These are phyloP conservation scores for Ophion ellenae DNA, from an alignment of 2,888 invertebrate species.

Conservation along the genomic window DNA sequence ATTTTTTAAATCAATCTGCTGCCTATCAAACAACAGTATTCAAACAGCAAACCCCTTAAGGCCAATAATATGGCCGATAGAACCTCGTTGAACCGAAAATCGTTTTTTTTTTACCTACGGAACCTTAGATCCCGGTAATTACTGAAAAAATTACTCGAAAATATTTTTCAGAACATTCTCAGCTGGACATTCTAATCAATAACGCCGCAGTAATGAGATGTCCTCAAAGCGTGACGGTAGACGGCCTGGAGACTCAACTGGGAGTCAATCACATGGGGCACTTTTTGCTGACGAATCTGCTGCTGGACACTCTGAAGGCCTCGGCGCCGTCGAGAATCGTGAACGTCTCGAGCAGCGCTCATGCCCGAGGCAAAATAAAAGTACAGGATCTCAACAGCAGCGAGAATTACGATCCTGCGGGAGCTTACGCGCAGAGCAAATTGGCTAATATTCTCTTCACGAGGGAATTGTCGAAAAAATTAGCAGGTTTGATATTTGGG, in stretches of 20 bases:
- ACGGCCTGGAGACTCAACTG: slow-evolving; percentile 92
- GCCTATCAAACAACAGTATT: too few species aligned
- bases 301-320: slow-evolving; percentile 88
- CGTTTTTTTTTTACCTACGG: background rate
- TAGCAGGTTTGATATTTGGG: slow-evolving; percentile 85
- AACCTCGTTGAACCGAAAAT: too few species aligned
- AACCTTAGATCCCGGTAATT: background rate
- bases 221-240: slow-evolving; percentile 87
- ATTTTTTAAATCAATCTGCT: too few species aligned
- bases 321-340: slow-evolving; percentile 91
- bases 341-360: slow-evolving; percentile 89
- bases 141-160: background rate
- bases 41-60: too few species aligned
- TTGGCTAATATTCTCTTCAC: slow-evolving; percentile 91
- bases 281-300: slow-evolving; percentile 90
- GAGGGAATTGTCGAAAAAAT: slow-evolving; percentile 87
- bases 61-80: too few species aligned
- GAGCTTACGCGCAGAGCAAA: slow-evolving; percentile 92
- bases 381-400: slow-evolving; percentile 89
- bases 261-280: slow-evolving; percentile 94
- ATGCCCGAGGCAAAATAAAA: slow-evolving; percentile 88
- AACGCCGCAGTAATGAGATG: slow-evolving; percentile 93
- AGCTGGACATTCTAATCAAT: slow-evolving; percentile 90
- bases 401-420: slow-evolving; percentile 86
- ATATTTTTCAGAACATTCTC: slow-evolving; percentile 85